Percentiles rank a stretch among this genome's conserved stretches.
phyloP scores from a whole-genome alignment of 2,888 invertebrate species.

The Leptinotarsa peninsularis region DNA sequence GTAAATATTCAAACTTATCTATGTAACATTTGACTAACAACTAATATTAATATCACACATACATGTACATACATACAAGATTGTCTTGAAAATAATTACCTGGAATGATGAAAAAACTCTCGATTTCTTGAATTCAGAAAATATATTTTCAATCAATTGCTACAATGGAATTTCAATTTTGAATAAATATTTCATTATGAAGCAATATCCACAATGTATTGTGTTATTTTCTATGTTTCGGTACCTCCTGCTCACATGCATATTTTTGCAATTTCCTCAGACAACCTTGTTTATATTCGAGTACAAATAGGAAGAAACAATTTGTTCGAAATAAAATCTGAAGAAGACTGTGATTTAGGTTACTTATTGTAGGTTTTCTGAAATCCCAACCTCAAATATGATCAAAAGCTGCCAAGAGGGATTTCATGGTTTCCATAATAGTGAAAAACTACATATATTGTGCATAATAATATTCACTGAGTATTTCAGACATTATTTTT shows the following conservation, averaged over 20 bases:
- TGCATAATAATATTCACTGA: too few species aligned
- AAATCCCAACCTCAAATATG: background rate
- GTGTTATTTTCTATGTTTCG: too few species aligned
- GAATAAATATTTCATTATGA: too few species aligned
- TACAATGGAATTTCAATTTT: too few species aligned
- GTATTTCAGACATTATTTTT: too few species aligned
- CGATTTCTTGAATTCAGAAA: too few species aligned
- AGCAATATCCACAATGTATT: too few species aligned
- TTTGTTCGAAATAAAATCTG: background rate
- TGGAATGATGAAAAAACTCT: background rate
- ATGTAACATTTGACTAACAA: background rate
- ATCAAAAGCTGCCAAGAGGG: background rate
- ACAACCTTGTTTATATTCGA: background rate
- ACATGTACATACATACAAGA: background rate
- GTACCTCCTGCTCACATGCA: too few species aligned
- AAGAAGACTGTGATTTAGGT: background rate
- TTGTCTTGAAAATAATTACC: background rate
- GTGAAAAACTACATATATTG: background rate
- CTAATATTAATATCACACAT: constrained; percentile 6
- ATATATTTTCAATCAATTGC: too few species aligned
- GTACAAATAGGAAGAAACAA: constrained; percentile 6
- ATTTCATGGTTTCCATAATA: background rate
- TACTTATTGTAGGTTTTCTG: background rate
- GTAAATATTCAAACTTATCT: background rate
- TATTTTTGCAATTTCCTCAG: background rate